Evolutionary conservation across 2,888 invertebrate species (phyloP).

Genomic region (Dryocosmus kuriphilus): DNA sequence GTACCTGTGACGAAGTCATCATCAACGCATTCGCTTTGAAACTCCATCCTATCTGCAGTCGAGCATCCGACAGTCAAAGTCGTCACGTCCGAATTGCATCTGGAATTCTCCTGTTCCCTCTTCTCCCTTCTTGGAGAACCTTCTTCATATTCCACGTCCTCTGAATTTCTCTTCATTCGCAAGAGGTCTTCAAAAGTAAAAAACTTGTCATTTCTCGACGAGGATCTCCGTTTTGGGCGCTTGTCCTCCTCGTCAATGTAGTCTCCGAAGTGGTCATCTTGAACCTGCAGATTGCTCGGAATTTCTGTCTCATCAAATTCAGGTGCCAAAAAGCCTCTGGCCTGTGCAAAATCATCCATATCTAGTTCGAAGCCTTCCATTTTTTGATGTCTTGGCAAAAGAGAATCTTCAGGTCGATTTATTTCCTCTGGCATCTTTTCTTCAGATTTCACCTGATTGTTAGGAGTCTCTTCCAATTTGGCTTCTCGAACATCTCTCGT

Average conservation of each 20-base stretch:
- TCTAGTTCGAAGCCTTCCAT: slow-evolving; percentile 69
- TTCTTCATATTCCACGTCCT: slow-evolving; percentile 50
- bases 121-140: slow-evolving; percentile 58
- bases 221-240: slow-evolving; percentile 59
- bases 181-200: slow-evolving; percentile 64
- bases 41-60: slow-evolving; percentile 88
- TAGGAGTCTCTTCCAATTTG: slow-evolving; percentile 15
- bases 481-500: slow-evolving; percentile 1
- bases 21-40: slow-evolving; percentile 86
- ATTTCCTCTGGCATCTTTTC: background rate
- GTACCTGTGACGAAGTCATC: slow-evolving; percentile 84
- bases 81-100: slow-evolving; percentile 80
- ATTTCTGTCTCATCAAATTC: slow-evolving; percentile 57
- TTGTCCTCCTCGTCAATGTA: slow-evolving; percentile 63
- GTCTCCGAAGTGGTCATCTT: slow-evolving; percentile 71
- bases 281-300: slow-evolving; percentile 60
- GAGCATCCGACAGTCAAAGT: slow-evolving; percentile 88
- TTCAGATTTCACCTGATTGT: slow-evolving; percentile 3
- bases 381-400: slow-evolving; percentile 47
- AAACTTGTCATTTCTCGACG: slow-evolving; percentile 45
- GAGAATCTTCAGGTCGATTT: background rate
- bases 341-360: slow-evolving; percentile 63
- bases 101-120: slow-evolving; percentile 67
- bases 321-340: slow-evolving; percentile 61
- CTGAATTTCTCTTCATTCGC: slow-evolving; percentile 64